phyloP scores from a whole-genome alignment of 2,797 vertebrate genomes.

The Danio tinwini region DNA sequence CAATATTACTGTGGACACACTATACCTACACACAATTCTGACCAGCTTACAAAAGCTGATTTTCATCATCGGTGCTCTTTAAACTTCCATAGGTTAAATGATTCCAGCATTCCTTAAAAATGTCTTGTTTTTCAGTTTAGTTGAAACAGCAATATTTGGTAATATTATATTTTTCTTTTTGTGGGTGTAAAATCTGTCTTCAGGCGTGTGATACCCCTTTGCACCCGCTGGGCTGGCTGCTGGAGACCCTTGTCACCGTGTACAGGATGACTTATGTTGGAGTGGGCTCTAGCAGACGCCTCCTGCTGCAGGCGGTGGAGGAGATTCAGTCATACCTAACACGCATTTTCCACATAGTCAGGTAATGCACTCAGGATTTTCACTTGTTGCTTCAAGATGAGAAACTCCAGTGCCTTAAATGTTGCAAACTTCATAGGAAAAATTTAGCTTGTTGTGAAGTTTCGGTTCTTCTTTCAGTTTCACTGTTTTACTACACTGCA shows the following conservation, averaged over 20 bases:
- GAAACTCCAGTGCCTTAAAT: background rate
- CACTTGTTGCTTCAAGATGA: background rate
- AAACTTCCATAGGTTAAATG: too few relatives aligned
- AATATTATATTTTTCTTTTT: too few relatives aligned
- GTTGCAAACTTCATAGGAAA: background rate
- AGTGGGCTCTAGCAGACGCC: slow-evolving; percentile 83
- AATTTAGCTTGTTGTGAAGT: background rate
- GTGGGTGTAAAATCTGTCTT: background rate
- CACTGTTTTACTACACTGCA: background rate
- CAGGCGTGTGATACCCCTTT: slow-evolving; percentile 86
- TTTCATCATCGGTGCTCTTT: too few relatives aligned
- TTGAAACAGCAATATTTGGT: too few relatives aligned
- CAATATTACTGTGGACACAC: too few relatives aligned
- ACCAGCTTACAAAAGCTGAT: too few relatives aligned
- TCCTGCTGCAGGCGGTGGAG: slow-evolving; percentile 84
- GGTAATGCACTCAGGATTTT: slow-evolving; percentile 65
- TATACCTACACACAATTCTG: too few relatives aligned
- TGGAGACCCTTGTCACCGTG: slow-evolving; percentile 85
- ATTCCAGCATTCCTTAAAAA: too few relatives aligned
- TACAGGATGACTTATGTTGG: slow-evolving; percentile 89
- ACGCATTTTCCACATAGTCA: slow-evolving; percentile 83
- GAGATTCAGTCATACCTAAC: slow-evolving; percentile 87
- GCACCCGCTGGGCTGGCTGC: slow-evolving; percentile 83
- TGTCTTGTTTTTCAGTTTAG: too few relatives aligned
- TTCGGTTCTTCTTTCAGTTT: slow-evolving; percentile 22